Conservation (phyloP, 1,140 invertebrate genomes). For the Planococcus citri region DNA sequence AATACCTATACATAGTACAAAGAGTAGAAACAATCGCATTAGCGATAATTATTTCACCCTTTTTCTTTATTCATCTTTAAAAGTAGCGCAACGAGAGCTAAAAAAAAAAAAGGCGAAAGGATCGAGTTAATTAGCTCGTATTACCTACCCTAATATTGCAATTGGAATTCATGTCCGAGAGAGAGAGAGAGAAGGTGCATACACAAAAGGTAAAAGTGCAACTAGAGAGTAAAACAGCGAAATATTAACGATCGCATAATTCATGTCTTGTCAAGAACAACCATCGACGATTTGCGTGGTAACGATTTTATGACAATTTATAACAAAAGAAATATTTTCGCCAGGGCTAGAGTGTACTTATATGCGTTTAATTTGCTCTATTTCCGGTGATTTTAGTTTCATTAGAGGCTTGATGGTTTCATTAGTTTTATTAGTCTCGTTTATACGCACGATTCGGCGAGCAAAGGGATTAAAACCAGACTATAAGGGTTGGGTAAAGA, state of each 20-base stretch:
- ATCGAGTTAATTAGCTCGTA: neutral
- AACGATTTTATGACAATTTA: neutral
- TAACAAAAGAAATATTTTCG: neutral
- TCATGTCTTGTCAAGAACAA: neutral
- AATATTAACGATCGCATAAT: constrained; percentile 7
- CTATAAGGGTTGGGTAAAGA: too few relatives aligned
- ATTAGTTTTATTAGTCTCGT: too few relatives aligned
- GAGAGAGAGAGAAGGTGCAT: too few relatives aligned
- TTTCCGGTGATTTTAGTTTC: neutral
- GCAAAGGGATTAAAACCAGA: too few relatives aligned
- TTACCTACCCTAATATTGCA: neutral
- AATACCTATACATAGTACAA: too few relatives aligned
- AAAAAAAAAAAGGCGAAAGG: neutral
- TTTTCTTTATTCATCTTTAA: neutral
- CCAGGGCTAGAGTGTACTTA: too few relatives aligned
- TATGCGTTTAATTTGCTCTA: neutral
- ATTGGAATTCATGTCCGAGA: too few relatives aligned
- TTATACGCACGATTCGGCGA: too few relatives aligned
- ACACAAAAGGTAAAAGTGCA: neutral
- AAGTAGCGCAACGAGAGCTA: too few relatives aligned
- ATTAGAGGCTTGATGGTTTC: neutral
- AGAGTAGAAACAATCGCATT: neutral
- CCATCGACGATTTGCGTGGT: neutral
- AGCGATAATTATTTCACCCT: constrained; percentile 3
- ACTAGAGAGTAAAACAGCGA: neutral